A percentile compares a stretch with the other conserved stretches of the same genome.
Conservation (phyloP, 2,888 invertebrate genomes). For the Drosophila neonasuta region DNA sequence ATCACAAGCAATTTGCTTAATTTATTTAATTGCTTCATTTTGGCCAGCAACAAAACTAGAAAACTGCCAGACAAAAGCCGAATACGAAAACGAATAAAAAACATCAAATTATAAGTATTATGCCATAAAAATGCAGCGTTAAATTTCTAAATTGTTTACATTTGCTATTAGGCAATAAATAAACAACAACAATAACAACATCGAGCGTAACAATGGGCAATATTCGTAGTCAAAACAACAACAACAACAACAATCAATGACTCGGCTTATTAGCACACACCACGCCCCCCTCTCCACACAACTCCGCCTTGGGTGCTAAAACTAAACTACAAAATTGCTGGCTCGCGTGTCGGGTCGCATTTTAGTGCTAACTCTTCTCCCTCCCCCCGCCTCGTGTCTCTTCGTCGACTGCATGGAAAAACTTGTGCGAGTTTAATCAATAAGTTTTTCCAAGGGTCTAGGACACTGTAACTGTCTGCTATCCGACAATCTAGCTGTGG, state of each 20-base stretch:
- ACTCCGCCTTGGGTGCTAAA: slow-evolving; percentile 63
- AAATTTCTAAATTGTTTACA: slow-evolving; percentile 74
- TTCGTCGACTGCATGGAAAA: slow-evolving; percentile 31
- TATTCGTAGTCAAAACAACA: slow-evolving; percentile 55
- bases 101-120: slow-evolving; percentile 33
- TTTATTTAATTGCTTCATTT: slow-evolving; percentile 59
- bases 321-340: slow-evolving; percentile 73
- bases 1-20: slow-evolving; percentile 44
- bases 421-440: slow-evolving; percentile 66
- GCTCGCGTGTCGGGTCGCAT: slow-evolving; percentile 72
- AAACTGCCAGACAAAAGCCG: slow-evolving; percentile 8
- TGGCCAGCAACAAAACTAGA: slow-evolving; percentile 7
- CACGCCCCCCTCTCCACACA: slow-evolving; percentile 20
- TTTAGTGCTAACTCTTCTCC: slow-evolving; percentile 42
- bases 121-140: slow-evolving; percentile 68
- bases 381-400: neutral
- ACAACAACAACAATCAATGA: slow-evolving; percentile 51
- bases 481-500: slow-evolving; percentile 3
- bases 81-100: neutral
- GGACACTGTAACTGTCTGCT: slow-evolving; percentile 7
- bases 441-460: slow-evolving; percentile 64
- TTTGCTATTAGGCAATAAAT: slow-evolving; percentile 62
- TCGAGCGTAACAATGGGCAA: slow-evolving; percentile 21
- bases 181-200: slow-evolving; percentile 41
- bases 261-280: slow-evolving; percentile 66